Evolutionary conservation across 2,888 invertebrate genomes (phyloP).

Genomic region (Pyrocoelia pectoralis): DNA sequence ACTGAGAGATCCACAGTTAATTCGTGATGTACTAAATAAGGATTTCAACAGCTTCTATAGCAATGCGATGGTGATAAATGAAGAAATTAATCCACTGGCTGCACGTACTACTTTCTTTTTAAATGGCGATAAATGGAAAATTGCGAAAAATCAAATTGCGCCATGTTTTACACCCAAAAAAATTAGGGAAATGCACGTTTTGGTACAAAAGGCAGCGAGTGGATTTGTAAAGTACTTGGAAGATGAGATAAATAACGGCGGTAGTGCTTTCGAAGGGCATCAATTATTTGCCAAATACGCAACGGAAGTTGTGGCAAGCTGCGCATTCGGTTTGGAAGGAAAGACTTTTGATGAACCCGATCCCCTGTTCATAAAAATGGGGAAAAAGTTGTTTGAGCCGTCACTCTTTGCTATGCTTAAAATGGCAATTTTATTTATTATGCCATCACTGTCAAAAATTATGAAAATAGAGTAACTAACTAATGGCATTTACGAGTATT

Average conservation of each 20-base stretch:
- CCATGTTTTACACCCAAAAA: constrained; percentile 62
- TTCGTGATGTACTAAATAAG: constrained; percentile 52
- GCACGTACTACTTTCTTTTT: constrained; percentile 61
- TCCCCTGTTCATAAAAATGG: constrained; percentile 49
- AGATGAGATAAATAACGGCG: constrained; percentile 37
- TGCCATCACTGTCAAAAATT: constrained; percentile 46
- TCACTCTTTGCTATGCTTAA: constrained; percentile 39
- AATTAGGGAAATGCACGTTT: constrained; percentile 59
- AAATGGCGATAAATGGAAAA: constrained; percentile 62
- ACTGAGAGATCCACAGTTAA: constrained; percentile 53
- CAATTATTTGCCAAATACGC: constrained; percentile 57
- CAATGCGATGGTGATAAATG: constrained; percentile 54
- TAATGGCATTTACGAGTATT: no score
- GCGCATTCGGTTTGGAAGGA: constrained; percentile 59
- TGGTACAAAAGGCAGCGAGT: constrained; percentile 58
- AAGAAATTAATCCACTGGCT: constrained; percentile 59
- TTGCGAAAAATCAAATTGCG: constrained; percentile 60
- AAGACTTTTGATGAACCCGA: constrained; percentile 50
- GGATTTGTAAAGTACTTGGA: constrained; percentile 54
- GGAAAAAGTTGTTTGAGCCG: constrained; percentile 49
- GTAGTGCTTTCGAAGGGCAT: constrained; percentile 57
- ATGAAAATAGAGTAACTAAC: constrained; percentile 37
- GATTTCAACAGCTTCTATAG: constrained; percentile 55
- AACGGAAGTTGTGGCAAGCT: constrained; percentile 58
- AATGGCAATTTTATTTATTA: constrained; percentile 40